Evolutionary conservation across 1,140 invertebrate species (phyloP), one percentile per base, ranked within the genome.

Genomic region (Tetramorium simillimum): DNA sequence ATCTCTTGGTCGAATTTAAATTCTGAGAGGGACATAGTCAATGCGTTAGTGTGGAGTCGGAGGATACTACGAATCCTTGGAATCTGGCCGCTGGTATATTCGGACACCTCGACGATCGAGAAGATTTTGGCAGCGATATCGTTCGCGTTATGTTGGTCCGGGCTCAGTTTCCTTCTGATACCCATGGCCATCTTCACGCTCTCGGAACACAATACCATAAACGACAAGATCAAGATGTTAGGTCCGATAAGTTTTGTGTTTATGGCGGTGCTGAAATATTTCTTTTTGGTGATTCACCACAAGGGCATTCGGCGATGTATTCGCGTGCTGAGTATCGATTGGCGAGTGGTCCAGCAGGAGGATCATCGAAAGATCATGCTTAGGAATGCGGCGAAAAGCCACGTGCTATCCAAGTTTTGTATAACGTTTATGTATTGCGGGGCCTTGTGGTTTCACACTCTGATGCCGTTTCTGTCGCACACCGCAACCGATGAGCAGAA

Each of bases 291-390:
- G 18, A n/a, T 73, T 14, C 70, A 28, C 21, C 49, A 37, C 21
- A 53, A 51, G 18, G 37, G 2, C 5, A 73, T 73, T n/a, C 49
- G 70, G 9, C 49, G 18, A 40, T 53, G 70, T 3, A 73, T 73
- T 37, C 49, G 12, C 49, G 28, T 53, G 18, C 16, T 73, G 10
- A 37, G 70, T 14, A 21, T 12, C 24, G 70, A 73, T 37, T 73
- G 70, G 49, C 49, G 58, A 14, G 53, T 10, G 3, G 33, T 89
- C 1, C n/a, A 69, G 0, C 51, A 63, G 0, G n/a, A 16, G 2
- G 14, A 49, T 12, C 3, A 85, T 21, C 60, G 63, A 0, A 33
- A 49, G 0, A 49, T 75, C n/a, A 87, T 91, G 87, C 9, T 85
- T 24, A 77, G 53, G 16, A 70, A 84, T 12, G 82, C 75, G 2